phyloP scores from a whole-genome alignment of 2,888 invertebrate genomes.

The Hydrotaea diabolus region DNA sequence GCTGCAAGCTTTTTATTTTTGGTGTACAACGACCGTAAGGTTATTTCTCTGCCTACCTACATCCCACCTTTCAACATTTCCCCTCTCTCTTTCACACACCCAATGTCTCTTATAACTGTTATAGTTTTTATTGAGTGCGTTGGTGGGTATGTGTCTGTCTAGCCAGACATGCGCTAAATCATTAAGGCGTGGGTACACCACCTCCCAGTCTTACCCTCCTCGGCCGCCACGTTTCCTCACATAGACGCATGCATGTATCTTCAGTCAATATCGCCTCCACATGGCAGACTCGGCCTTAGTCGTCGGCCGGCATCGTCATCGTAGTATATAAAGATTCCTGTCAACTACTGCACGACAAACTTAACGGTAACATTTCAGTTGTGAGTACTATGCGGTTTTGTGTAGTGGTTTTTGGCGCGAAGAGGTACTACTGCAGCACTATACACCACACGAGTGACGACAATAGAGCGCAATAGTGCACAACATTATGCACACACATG shows the following conservation, averaged over 20 bases:
- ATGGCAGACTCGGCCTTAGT: not conserved
- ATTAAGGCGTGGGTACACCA: conserved; percentile 38
- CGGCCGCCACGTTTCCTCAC: no score
- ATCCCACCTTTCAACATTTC: not conserved
- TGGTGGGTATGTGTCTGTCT: conserved; percentile 22
- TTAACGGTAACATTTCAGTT: not conserved
- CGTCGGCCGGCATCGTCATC: not conserved
- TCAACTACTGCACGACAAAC: not conserved
- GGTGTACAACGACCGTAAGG: no score
- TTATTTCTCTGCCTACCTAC: no score
- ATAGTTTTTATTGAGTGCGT: not conserved
- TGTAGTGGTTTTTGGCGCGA: conserved; percentile 25
- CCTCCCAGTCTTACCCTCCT: not conserved
- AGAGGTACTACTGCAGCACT: conserved; percentile 25
- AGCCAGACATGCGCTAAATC: conserved; percentile 52
- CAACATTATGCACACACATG: not conserved
- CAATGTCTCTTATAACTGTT: not conserved
- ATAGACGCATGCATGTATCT: no score
- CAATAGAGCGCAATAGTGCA: not conserved
- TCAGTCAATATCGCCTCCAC: not conserved
- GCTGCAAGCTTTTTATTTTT: no score
- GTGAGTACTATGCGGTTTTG: not conserved
- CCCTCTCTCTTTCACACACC: conserved; percentile 5
- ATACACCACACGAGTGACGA: not conserved
- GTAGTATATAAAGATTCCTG: not conserved